Evolutionary conservation across 1,140 invertebrate species (phyloP).

Genomic region (Heliconius congener): DNA sequence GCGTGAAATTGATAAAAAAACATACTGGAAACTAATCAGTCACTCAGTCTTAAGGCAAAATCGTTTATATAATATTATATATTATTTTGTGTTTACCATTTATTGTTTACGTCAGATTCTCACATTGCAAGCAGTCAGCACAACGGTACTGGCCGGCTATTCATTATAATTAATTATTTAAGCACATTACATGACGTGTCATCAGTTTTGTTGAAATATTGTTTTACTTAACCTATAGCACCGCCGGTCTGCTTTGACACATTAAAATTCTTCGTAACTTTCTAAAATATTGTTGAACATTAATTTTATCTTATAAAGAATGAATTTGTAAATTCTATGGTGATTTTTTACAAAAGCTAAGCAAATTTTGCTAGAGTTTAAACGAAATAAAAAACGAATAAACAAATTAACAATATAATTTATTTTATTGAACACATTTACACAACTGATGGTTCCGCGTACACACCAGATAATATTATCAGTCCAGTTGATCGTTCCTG

Average conservation of each 20-base stretch:
- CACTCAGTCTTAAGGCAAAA: too few species aligned
- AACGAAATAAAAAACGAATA: constrained; percentile 7
- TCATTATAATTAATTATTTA: background rate
- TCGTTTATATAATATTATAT: too few species aligned
- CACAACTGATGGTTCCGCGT: constrained; percentile 53
- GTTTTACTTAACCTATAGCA: constrained; percentile 8
- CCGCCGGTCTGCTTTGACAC: background rate
- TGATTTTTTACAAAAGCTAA: background rate
- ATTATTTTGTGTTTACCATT: too few species aligned
- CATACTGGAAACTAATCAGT: too few species aligned
- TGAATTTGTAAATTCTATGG: background rate
- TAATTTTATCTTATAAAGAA: background rate
- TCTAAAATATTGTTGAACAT: background rate
- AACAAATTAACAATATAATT: constrained; percentile 12
- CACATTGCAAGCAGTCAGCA: background rate
- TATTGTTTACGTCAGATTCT: too few species aligned
- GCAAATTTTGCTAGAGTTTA: background rate
- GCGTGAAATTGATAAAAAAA: too few species aligned
- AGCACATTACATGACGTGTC: background rate
- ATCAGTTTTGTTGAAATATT: background rate
- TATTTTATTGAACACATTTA: constrained; percentile 37
- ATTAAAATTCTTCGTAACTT: background rate
- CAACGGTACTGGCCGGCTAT: background rate
- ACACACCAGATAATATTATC: constrained; percentile 79
- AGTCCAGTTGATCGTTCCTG: constrained; percentile 68